Base-by-base conservation (phyloP, 2,113 vertebrate genomes). In the Oncorhynchus nerka region DNA sequence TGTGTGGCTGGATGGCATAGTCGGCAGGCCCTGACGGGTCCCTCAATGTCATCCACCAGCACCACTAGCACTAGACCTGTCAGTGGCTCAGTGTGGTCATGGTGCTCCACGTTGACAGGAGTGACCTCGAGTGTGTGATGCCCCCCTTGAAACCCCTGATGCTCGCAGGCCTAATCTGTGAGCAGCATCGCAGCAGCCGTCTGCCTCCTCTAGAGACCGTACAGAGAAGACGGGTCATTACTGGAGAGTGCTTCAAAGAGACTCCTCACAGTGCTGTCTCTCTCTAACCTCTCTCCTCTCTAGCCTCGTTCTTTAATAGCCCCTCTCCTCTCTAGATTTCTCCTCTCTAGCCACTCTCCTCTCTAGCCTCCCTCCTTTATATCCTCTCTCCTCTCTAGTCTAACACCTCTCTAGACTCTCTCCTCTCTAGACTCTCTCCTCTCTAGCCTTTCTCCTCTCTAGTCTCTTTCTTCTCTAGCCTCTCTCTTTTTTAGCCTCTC, bases 191-290 rank as follows among this genome's bases (percentile, higher is more conserved):
- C 76, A 66, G 80, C 39, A 78, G 85, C 81, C 73, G 83, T 79
- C 79, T 85, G 75, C 49, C 68, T 3, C 83, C 84, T 85, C 87
- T 73, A 78, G 85, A 89, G 89, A 85, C 84, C 76, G 70, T 79
- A 69, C 79, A 74, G 85, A 68, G 83, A 89, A 88, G 86, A 90
- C 89, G 88, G 90, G 91, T 91, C 90, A 92, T 92, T 88, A 90
- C 85, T 75, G 84, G 62, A 6, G 51, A n/a, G 76, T 88, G 90
- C 89, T 94, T 93, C 91, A 90, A 89, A 90, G 85, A 62, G 67
- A 70, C 68, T 79, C 71, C 83, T 82, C 74, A 15, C 84, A 67
- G 83, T 70, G 79, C 73, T 70, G 82, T 57, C 8, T 62, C 20
- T 62, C 20, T 62, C 20, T 24, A 24, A 3, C 84, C 77, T 76